Conservation (phyloP, 1,140 invertebrate species). For the Brachionus rotundiformis region DNA sequence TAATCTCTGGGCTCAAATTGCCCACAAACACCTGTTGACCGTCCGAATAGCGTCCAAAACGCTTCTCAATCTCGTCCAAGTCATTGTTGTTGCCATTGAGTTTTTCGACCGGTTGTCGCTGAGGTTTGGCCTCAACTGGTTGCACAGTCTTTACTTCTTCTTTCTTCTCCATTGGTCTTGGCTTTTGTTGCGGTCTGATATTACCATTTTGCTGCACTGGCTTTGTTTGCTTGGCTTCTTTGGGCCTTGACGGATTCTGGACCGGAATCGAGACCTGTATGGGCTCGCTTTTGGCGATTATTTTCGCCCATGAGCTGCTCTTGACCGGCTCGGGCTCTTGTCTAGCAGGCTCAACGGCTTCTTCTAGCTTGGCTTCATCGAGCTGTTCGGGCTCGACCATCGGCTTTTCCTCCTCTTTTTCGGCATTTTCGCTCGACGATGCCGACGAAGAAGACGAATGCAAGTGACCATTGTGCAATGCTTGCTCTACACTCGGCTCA, state of each 20-base stretch:
- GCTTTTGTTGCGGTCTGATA: not conserved
- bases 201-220: not conserved
- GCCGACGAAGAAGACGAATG: slow-evolving; percentile 24
- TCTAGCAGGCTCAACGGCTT: not conserved
- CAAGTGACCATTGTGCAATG: not conserved
- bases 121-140: not conserved
- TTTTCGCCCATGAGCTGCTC: slow-evolving; percentile 46
- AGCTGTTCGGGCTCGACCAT: not conserved
- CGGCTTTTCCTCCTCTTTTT: slow-evolving; percentile 17
- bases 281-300: not conserved
- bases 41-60: slow-evolving; percentile 38
- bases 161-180: not conserved
- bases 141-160: not conserved
- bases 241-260: not conserved
- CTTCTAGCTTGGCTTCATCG: slow-evolving; percentile 6
- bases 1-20: slow-evolving; percentile 38
- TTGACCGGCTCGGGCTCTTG: slow-evolving; percentile 4
- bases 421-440: not conserved
- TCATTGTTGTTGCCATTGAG: slow-evolving; percentile 15
- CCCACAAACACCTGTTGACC: slow-evolving; percentile 51
- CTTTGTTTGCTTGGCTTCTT: not conserved
- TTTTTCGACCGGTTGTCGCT: slow-evolving; percentile 23
- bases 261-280: not conserved
- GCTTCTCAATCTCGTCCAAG: slow-evolving; percentile 29
- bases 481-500: not conserved